Evolutionary conservation across 2,797 vertebrate genomes (phyloP).

Genomic region (Crenichthys baileyi): DNA sequence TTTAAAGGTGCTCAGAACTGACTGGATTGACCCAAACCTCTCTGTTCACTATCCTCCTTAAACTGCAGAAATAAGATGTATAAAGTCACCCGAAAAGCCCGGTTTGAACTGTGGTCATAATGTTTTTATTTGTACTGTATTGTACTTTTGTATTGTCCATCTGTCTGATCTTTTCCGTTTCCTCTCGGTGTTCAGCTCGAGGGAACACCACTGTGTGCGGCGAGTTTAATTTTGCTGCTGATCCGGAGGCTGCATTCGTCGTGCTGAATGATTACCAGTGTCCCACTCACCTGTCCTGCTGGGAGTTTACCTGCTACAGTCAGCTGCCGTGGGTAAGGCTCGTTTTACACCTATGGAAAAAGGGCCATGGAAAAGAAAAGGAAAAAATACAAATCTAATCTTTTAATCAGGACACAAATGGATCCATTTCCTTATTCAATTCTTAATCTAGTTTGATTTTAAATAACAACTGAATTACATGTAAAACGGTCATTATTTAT

Average conservation of each 20-base stretch:
- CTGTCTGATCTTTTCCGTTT: not conserved
- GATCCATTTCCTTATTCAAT: too few relatives aligned
- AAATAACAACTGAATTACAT: too few relatives aligned
- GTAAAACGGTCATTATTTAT: too few relatives aligned
- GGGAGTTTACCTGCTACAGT: slow-evolving; percentile 83
- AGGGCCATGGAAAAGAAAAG: not conserved
- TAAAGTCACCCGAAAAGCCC: too few relatives aligned
- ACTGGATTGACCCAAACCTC: too few relatives aligned
- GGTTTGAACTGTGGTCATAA: too few relatives aligned
- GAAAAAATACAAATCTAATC: not conserved
- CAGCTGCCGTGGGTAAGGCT: slow-evolving; percentile 79
- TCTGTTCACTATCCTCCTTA: too few relatives aligned
- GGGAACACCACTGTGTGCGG: slow-evolving; percentile 81
- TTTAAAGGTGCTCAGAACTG: not conserved
- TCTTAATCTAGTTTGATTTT: too few relatives aligned
- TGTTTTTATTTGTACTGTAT: too few relatives aligned
- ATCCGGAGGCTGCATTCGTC: slow-evolving; percentile 85
- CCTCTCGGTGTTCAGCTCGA: slow-evolving; percentile 65
- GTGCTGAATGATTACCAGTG: slow-evolving; percentile 84
- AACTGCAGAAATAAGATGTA: too few relatives aligned
- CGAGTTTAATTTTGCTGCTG: slow-evolving; percentile 84
- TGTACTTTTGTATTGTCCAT: too few relatives aligned
- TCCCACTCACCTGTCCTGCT: slow-evolving; percentile 80
- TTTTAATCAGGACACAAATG: not conserved
- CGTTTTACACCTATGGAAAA: not conserved